Evolutionary conservation across 1,140 invertebrate species (phyloP), one percentile per base, ranked within the genome.

Genomic region (Drosophila albomicans): DNA sequence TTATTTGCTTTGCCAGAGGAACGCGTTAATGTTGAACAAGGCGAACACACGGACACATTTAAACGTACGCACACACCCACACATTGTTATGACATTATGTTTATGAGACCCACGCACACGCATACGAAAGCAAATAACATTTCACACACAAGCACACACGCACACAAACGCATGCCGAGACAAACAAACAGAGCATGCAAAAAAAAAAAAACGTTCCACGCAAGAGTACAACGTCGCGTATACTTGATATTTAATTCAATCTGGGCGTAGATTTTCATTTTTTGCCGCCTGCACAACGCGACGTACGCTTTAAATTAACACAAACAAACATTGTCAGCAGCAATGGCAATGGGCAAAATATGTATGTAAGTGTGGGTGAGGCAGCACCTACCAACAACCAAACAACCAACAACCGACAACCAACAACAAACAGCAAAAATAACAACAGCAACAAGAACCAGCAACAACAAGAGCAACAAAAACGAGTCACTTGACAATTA

Each of bases 221-320:
- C 28, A 54, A 52, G 8, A 20, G 20, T 28, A 70, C 65, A 51
- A 78, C 81, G 67, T 56, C 32, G 78, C 78, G 82, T 85, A 85
- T 81, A 75, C 82, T 86, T 86, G 82, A 86, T 86, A 86, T 86
- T 86, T 86, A 81, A 86, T 86, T 86, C 75, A 86, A 86, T 86
- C 82, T 86, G 75, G 70, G 75, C 82, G 81, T 78, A 81, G 81
- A 73, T 78, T 85, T 75, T 68, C 70, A 74, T 81, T 85, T 71
- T 77, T 59, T 71, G 71, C 74, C 52, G 63, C 66, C 51, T 57
- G 52, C 52, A 67, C 41, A 59, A 30, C 46, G 68, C 62, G 81
- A 72, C 81, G 81, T 80, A 69, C 73, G 81, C 81, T 85, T 85
- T 85, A 85, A 85, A 85, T 85, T 85, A 85, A 85, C 81, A 85